These are phyloP conservation scores for Gymnoscelis rufifasciata DNA, from an alignment of 2,888 invertebrate species.

Conservation along the genomic window DNA sequence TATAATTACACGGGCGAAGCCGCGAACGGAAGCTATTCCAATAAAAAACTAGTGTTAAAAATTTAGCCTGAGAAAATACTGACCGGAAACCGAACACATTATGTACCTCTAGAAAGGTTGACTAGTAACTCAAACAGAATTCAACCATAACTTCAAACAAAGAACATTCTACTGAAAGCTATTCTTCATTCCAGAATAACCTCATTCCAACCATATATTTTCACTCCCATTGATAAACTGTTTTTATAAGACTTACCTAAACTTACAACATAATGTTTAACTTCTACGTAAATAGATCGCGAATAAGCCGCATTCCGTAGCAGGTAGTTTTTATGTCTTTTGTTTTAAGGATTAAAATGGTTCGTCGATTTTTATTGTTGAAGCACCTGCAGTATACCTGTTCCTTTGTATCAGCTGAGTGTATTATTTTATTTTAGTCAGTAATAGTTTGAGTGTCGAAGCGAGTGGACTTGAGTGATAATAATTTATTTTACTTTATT, in stretches of 20 bases:
- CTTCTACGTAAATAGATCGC: slow-evolving; percentile 22
- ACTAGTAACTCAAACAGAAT: not conserved
- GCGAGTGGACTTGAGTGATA: slow-evolving; percentile 14
- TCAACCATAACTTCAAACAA: not conserved
- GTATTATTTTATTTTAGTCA: slow-evolving; percentile 18
- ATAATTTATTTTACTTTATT: not conserved
- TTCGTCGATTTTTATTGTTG: slow-evolving; percentile 19
- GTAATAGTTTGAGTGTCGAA: slow-evolving; percentile 19
- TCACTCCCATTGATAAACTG: slow-evolving; percentile 12
- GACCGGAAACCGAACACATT: too few relatives aligned
- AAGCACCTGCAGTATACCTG: slow-evolving; percentile 22
- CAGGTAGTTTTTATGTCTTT: slow-evolving; percentile 8
- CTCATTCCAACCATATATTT: slow-evolving; percentile 6
- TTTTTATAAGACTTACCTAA: slow-evolving; percentile 2
- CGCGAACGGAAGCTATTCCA: too few relatives aligned
- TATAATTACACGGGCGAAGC: too few relatives aligned
- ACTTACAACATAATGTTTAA: not conserved
- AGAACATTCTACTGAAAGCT: slow-evolving; percentile 1
- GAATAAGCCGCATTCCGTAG: slow-evolving; percentile 19
- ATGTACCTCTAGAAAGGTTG: not conserved
- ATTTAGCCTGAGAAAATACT: too few relatives aligned
- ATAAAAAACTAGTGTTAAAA: too few relatives aligned
- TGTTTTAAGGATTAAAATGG: slow-evolving; percentile 16
- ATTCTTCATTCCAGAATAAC: not conserved
- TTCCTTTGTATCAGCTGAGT: slow-evolving; percentile 13